Evolutionary conservation across 2,888 invertebrate species (phyloP), one percentile per base, ranked within the genome.

Genomic region (Siphonodentalium dalli): DNA sequence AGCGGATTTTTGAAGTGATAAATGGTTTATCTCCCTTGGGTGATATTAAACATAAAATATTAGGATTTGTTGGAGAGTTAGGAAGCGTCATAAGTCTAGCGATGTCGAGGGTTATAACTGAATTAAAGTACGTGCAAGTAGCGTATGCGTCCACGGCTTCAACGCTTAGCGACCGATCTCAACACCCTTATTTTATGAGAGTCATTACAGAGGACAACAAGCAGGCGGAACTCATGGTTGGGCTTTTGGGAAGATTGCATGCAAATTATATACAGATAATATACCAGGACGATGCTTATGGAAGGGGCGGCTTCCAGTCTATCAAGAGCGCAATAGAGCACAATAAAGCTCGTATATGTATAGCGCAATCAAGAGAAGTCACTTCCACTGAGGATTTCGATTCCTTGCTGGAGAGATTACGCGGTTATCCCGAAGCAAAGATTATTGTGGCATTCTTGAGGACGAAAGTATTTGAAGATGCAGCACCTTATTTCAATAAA

Each of bases 391-490:
- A 31, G 15, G 56, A 13, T 37, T 41, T 33, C n/a, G 43, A 31
- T 24, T 20, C 15, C 42, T 47, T 48, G 8, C 48, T 37, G 24
- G 52, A 61, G 9, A 15, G 44, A 13, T 29, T 66, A 11, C 29
- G 53, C 1, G 37, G 24, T n/a, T 23, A 39, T 23, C 35, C 58
- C 1, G 47, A 42, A 37, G 66, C 66, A 5, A 58, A 47, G 27
- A 51, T 63, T 34, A 56, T 65, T 3, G 41, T 65, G 21, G 20
- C 59, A 15, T 59, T 65, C 33, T 13, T 63, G 18, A 33, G 46
- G 9, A 47, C 59, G 8, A 48, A 63, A n/a, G 43, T 53, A 2
- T 18, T 58, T 5, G 8, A 21, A 13, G 38, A 21, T 6, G 40
- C 59, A 15, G 3, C 15, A 2, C 41, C 35, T n/a, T 11, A 63